phyloP scores from a whole-genome alignment of 2,888 invertebrate species.

The Diabrotica balteata region DNA sequence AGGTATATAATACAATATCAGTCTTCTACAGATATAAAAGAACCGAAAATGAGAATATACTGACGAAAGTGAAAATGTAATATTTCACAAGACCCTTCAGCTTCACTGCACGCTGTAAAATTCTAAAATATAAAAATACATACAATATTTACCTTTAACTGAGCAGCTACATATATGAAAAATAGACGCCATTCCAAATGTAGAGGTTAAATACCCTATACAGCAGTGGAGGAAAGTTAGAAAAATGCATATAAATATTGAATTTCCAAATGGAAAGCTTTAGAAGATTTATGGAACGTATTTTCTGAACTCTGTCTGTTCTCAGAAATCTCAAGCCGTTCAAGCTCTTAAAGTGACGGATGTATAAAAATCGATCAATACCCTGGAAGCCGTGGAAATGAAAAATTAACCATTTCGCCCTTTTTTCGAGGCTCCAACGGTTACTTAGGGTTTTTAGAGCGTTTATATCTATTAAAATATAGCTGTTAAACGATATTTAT shows the following conservation, averaged over 20 bases:
- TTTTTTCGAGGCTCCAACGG: not conserved
- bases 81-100: too few relatives aligned
- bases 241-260: constrained; percentile 13
- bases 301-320: constrained; percentile 11
- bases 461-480: not conserved
- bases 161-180: too few relatives aligned
- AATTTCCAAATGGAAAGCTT: constrained; percentile 5
- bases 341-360: constrained; percentile 9
- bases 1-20: too few relatives aligned
- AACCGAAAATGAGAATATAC: too few relatives aligned
- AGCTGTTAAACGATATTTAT: too few relatives aligned
- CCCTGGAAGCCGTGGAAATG: constrained; percentile 1
- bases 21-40: too few relatives aligned
- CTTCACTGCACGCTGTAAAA: too few relatives aligned
- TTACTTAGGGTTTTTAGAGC: not conserved
- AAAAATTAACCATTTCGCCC: constrained; percentile 3
- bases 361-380: constrained; percentile 16
- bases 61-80: too few relatives aligned
- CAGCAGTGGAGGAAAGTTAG: not conserved
- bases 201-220: too few relatives aligned
- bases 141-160: too few relatives aligned
- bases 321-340: constrained; percentile 14
- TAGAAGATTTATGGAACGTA: constrained; percentile 11
- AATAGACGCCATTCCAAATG: too few relatives aligned
- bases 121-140: too few relatives aligned